Evolutionary conservation across 2,888 invertebrate genomes (phyloP).

Genomic region (Macaria liturata): DNA sequence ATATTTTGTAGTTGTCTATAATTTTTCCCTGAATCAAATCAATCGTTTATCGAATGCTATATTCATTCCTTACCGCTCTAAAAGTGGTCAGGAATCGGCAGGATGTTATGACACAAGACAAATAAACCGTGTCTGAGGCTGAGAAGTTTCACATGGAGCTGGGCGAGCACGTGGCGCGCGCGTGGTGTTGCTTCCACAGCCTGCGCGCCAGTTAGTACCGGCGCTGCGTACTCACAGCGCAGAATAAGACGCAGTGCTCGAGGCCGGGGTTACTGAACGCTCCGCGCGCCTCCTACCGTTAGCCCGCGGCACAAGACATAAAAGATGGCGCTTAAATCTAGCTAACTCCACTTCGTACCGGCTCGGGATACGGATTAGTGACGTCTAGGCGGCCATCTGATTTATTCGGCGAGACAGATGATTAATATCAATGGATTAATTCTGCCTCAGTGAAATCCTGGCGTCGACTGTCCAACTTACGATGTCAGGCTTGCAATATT

Average conservation of each 20-base stretch:
- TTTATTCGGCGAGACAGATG: slow-evolving; percentile 33
- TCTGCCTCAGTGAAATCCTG: slow-evolving; percentile 23
- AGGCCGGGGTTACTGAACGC: slow-evolving; percentile 58
- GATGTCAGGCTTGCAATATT: slow-evolving; percentile 20
- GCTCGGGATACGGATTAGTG: slow-evolving; percentile 30
- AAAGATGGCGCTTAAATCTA: slow-evolving; percentile 38
- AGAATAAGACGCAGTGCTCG: slow-evolving; percentile 5
- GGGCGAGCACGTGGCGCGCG: slow-evolving; percentile 38
- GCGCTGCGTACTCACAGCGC: slow-evolving; percentile 32
- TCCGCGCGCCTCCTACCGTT: slow-evolving; percentile 52
- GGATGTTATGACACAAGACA: slow-evolving; percentile 46
- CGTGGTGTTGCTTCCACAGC: slow-evolving; percentile 31
- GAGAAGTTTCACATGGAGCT: slow-evolving; percentile 34
- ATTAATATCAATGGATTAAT: slow-evolving; percentile 33
- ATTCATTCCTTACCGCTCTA: slow-evolving; percentile 27
- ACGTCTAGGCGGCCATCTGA: slow-evolving; percentile 31
- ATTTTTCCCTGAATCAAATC: slow-evolving; percentile 19
- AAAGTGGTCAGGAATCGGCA: slow-evolving; percentile 37
- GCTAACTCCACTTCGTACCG: slow-evolving; percentile 25
- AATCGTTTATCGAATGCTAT: slow-evolving; percentile 10
- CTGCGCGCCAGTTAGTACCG: slow-evolving; percentile 11
- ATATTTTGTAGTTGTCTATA: too few relatives aligned
- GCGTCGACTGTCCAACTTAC: slow-evolving; percentile 18
- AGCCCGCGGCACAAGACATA: slow-evolving; percentile 42
- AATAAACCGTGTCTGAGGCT: slow-evolving; percentile 36